Evolutionary conservation across 1,140 invertebrate species (phyloP), one percentile per base, ranked within the genome.

Genomic region (Subanguina moxae): DNA sequence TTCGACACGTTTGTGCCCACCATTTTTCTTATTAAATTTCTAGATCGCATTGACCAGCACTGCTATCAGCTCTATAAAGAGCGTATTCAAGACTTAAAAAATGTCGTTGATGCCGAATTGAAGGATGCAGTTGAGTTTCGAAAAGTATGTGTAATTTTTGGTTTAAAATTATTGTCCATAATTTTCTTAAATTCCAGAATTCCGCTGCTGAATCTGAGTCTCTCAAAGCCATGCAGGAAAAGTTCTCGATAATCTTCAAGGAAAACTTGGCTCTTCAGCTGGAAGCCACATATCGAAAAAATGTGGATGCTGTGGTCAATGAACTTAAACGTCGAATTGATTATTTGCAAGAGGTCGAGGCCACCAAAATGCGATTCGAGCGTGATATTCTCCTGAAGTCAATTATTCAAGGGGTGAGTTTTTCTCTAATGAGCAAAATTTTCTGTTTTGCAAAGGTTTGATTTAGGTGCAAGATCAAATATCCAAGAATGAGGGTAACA

Each of bases 101-200:
- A 67, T 23, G 57, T 82, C 32, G 83, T 81, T 67, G 59, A 67
- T 11, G 72, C 82, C 30, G 79, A 81, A 57, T 58, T 81, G 43
- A 83, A 81, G 69, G 81, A 81, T 28, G 79, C 82, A 23, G 69
- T 76, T 56, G 82, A 83, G 52, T 81, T 81, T 72, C 76, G 80
- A 38, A 83, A 81, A 71, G 77, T 77, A 32, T 48, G 9, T 25
- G 1, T 21, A 3, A 23, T 57, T 32, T 21, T 30, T 62, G 21
- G 11, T 45, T 11, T 45, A 45, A 45, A 45, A 45, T 45, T 45
- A 45, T 45, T 13, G 43, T 45, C n/a, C 43, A 45, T 7, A 13
- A 15, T 45, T 27, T 21, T 32, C n/a, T n/a, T n/a, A n/a, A 38
- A 5, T 63, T 77, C 59, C 45, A 78, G 77, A 80, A 52, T 23